These are phyloP conservation scores for Parazoanthus swiftii DNA, from an alignment of 92 coral and sea anemone genomes.

Conservation along the genomic window DNA sequence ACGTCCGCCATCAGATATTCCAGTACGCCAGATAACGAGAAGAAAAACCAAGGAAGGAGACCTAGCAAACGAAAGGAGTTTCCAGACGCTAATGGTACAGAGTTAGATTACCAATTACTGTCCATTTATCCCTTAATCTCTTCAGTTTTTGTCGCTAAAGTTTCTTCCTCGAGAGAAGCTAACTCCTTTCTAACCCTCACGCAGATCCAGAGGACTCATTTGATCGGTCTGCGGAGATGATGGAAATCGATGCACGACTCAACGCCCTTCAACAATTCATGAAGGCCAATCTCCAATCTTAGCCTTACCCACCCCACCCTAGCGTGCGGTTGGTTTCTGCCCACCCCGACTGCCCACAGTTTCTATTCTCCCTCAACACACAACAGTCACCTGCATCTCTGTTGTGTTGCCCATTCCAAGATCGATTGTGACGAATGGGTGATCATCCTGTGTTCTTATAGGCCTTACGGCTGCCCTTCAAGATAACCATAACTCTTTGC, in stretches of 20 bases:
- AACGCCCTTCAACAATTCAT: conserved; percentile 94
- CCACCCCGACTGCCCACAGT: background rate
- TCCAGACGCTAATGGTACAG: conserved; percentile 8
- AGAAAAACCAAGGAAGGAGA: conserved; percentile 8
- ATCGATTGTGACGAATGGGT: background rate
- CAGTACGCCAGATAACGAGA: conserved; percentile 82
- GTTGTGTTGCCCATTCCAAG: background rate
- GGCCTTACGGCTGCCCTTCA: background rate
- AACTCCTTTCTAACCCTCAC: background rate
- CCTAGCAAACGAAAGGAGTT: conserved; percentile 16
- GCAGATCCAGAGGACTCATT: conserved; percentile 66
- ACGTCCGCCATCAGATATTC: conserved; percentile 71
- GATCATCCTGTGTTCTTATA: background rate
- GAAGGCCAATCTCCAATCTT: conserved; percentile 89
- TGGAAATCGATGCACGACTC: conserved; percentile 96
- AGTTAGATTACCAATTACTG: background rate
- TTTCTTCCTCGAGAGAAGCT: background rate
- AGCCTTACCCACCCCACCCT: background rate
- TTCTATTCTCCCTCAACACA: background rate
- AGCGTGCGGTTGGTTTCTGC: background rate
- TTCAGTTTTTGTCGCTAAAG: background rate
- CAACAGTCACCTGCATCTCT: background rate
- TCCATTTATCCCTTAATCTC: background rate
- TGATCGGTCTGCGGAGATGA: conserved; percentile 94
- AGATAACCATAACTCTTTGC: too few relatives aligned